Conservation (phyloP, 2,113 vertebrate genomes). For the Scartelaos histophorus region DNA sequence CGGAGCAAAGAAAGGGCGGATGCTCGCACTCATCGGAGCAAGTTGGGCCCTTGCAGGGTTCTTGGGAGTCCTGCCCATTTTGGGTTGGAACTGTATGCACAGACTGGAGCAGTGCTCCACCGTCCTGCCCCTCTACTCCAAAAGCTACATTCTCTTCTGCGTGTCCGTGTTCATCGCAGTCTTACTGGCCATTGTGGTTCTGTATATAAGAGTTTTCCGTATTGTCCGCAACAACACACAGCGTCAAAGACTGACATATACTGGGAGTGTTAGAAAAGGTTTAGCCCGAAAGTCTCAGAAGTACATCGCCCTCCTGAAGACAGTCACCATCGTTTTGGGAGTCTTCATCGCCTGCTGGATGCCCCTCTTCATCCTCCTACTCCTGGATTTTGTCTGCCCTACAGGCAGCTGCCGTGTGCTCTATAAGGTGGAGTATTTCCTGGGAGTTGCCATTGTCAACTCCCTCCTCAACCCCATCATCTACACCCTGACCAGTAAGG, state of each 20-base stretch:
- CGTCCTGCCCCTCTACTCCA: conserved; percentile 86
- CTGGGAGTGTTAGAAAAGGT: conserved; percentile 55
- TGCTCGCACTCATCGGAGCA: conserved; percentile 78
- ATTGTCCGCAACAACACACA: conserved; percentile 83
- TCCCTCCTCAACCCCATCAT: conserved; percentile 90
- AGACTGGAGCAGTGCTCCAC: conserved; percentile 83
- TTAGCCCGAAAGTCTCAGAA: conserved; percentile 73
- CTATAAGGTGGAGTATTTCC: conserved; percentile 85
- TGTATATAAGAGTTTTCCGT: conserved; percentile 85
- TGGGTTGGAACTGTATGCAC: conserved; percentile 90
- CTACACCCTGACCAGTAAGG: conserved; percentile 87
- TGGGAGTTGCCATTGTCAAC: conserved; percentile 89
- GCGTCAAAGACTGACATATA: conserved; percentile 60
- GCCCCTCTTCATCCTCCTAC: conserved; percentile 86
- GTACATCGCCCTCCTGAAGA: conserved; percentile 85
- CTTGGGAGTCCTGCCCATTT: conserved; percentile 81
- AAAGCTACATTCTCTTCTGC: conserved; percentile 86
- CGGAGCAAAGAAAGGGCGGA: conserved; percentile 76
- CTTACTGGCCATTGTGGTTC: conserved; percentile 82
- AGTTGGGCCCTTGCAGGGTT: conserved; percentile 82
- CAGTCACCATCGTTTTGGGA: conserved; percentile 85
- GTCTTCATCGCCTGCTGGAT: conserved; percentile 88
- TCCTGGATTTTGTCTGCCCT: conserved; percentile 84
- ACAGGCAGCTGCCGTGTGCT: conserved; percentile 73
- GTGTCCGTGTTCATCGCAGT: conserved; percentile 79